Percentiles rank a stretch among this genome's conserved stretches.
These are phyloP conservation scores for Nephotettix cincticeps DNA, from an alignment of 1,140 invertebrate species.

Conservation along the genomic window DNA sequence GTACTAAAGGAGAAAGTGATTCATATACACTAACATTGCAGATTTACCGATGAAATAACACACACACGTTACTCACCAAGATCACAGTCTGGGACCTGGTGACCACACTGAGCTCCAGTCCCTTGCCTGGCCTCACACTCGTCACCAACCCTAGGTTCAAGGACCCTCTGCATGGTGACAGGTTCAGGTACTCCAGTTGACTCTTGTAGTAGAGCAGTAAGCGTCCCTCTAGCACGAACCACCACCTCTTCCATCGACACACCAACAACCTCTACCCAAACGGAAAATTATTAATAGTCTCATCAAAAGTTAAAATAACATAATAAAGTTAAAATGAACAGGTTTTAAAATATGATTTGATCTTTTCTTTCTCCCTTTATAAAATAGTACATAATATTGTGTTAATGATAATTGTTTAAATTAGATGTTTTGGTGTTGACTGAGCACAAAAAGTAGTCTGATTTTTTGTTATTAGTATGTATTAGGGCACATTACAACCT, in stretches of 20 bases:
- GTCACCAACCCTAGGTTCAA: conserved; percentile 53
- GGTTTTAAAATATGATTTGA: neutral
- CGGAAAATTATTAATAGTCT: neutral
- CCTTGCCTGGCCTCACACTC: conserved; percentile 44
- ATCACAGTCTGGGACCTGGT: conserved; percentile 51
- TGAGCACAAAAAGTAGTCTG: no score
- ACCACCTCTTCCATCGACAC: conserved; percentile 52
- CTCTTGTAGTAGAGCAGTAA: conserved; percentile 55
- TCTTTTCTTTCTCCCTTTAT: no score
- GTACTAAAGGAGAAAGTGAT: no score
- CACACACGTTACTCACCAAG: conserved; percentile 46
- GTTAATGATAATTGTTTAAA: neutral
- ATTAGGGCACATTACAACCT: no score
- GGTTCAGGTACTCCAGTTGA: conserved; percentile 52
- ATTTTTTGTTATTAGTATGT: no score
- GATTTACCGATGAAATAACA: no score
- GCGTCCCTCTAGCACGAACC: conserved; percentile 56
- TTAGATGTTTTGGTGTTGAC: no score
- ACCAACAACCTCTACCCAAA: conserved; percentile 47
- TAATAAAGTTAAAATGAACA: neutral
- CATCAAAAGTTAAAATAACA: no score
- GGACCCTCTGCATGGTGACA: conserved; percentile 53
- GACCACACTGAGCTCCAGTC: conserved; percentile 45
- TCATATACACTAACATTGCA: no score
- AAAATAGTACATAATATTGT: no score